Evolutionary conservation across 2,113 vertebrate species (phyloP).

Genomic region (Embiotoca jacksoni): DNA sequence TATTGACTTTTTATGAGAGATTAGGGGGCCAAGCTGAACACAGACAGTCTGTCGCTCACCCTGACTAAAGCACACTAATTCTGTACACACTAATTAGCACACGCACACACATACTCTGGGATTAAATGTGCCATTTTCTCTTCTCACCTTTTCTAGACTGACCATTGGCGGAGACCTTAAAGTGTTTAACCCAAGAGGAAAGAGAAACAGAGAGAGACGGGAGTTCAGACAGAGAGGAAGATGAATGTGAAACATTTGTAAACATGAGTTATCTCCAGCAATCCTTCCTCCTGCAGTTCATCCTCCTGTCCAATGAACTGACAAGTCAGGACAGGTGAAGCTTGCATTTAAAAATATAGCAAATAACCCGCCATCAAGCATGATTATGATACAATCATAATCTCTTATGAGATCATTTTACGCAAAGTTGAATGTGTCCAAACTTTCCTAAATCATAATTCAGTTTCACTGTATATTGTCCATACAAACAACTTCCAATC

Average conservation of each 20-base stretch:
- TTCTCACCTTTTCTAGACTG: constrained; percentile 33
- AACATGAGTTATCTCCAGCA: constrained; percentile 28
- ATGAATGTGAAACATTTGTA: constrained; percentile 58
- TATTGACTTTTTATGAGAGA: constrained; percentile 48
- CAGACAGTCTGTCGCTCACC: constrained; percentile 37
- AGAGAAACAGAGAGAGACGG: neutral
- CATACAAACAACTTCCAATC: constrained; percentile 1
- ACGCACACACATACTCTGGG: constrained; percentile 12
- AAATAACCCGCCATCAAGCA: neutral
- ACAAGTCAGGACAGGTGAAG: no score
- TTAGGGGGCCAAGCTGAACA: constrained; percentile 32
- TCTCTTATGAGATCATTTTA: neutral
- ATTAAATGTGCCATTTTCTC: constrained; percentile 43
- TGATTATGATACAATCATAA: neutral
- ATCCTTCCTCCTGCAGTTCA: constrained; percentile 20
- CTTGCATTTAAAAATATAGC: neutral
- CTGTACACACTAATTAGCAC: constrained; percentile 1
- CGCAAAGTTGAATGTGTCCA: neutral
- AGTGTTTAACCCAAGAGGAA: neutral
- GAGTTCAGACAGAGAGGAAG: constrained; percentile 32
- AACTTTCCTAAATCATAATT: neutral
- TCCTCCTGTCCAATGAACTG: constrained; percentile 29
- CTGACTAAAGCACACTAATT: neutral
- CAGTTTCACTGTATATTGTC: constrained; percentile 7
- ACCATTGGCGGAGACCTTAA: constrained; percentile 34